Evolutionary conservation across 92 coral and sea anemone species (phyloP), one percentile per base, ranked within the genome.

Genomic region (Blastomussa wellsi): DNA sequence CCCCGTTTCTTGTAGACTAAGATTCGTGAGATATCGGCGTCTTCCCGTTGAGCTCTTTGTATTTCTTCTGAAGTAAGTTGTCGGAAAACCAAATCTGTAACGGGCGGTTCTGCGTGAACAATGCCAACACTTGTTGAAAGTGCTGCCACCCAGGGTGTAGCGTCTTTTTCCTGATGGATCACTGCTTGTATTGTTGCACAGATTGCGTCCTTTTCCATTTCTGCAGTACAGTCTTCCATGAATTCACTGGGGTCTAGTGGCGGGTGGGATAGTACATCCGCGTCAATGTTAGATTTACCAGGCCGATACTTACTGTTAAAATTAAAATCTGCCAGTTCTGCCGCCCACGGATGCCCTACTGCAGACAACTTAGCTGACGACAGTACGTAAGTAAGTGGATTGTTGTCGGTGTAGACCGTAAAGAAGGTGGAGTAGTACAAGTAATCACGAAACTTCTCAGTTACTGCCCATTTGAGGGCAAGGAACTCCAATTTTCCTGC

Each of bases 241-340:
- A 76, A 39, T 70, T 75, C 41, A 10, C 16, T 41, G 74, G 41
- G 64, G 65, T 85, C 53, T 52, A 78, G 32, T 12, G 79, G 84
- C 68, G 78, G 78, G 42, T 84, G 68, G 31, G 89, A 77, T n/a
- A 85, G 74, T 16, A 79, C 60, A 77, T 85, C 88, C 29, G 88
- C 83, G 53, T 86, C 89, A 0, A 41, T 86, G 79, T 86, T 77
- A 48, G 74, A 44, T 47, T 78, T 86, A 1, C 85, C 89, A 44
- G 89, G 89, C 42, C 42, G 85, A 39, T 86, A 86, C 37, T 79
- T 79, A 73, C 78, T 52, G 42, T 26, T 75, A 52, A 87, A 87
- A 33, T 81, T 51, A 33, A 62, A 87, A 75, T 87, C 90, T 29
- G 87, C 83, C 83, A 87, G n/a, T 82, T 87, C 87, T 37, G 81